Percentiles rank a stretch among this genome's conserved stretches.
Evolutionary conservation across 2,797 vertebrate species (phyloP).

Genomic region (Rhynchonycteris naso): DNA sequence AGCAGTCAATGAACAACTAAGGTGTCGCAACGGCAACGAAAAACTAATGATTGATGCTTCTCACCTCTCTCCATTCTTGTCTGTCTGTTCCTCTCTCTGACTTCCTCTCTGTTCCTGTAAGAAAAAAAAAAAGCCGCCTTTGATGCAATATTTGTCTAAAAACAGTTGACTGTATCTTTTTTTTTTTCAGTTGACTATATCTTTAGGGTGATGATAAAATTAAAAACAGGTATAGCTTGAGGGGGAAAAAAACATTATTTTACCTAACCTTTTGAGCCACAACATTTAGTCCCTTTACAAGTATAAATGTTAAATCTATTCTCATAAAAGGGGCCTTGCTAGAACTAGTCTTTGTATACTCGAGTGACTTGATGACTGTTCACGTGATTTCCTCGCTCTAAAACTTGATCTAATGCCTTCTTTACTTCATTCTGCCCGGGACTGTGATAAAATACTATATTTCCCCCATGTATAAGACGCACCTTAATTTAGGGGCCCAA

Average conservation of each 20-base stretch:
- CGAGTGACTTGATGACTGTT: not conserved
- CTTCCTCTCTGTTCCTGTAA: too few relatives aligned
- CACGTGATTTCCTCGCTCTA: not conserved
- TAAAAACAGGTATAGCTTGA: not conserved
- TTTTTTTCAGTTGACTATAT: not conserved
- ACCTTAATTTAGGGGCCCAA: too few relatives aligned
- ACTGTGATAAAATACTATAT: not conserved
- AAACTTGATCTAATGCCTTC: not conserved
- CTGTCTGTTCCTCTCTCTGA: too few relatives aligned
- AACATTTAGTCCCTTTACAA: not conserved
- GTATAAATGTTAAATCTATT: not conserved
- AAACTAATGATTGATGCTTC: too few relatives aligned
- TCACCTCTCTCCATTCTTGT: too few relatives aligned
- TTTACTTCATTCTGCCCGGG: not conserved
- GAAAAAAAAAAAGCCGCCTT: not conserved
- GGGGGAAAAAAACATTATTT: not conserved
- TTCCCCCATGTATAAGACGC: too few relatives aligned
- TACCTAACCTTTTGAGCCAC: not conserved
- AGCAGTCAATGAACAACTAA: too few relatives aligned
- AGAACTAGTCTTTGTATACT: conserved; percentile 1
- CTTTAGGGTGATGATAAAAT: not conserved
- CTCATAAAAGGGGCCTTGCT: not conserved
- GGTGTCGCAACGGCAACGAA: too few relatives aligned
- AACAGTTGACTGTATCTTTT: not conserved
- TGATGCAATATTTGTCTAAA: not conserved